Percentiles rank a stretch among this genome's conserved stretches.
Conservation (phyloP, 2,113 vertebrate genomes). For the Benitochromis conjunctus region DNA sequence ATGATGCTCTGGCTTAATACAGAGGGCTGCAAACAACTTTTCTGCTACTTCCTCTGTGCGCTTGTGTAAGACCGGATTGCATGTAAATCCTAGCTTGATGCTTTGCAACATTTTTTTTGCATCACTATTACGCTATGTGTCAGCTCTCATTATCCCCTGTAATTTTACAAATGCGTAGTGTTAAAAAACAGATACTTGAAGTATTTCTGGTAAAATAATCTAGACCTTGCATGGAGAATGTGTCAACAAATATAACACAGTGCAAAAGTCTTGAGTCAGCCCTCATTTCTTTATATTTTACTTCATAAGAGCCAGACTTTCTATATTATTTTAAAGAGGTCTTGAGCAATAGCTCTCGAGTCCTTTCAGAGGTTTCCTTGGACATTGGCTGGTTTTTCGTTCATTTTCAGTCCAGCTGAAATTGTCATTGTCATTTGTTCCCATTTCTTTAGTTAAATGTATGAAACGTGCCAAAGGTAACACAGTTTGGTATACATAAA, state of each 20-base stretch:
- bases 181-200: neutral
- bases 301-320: neutral
- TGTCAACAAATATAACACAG: neutral
- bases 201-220: neutral
- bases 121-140: neutral
- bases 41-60: slow-evolving; percentile 4
- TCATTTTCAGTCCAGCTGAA: neutral
- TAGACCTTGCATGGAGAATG: neutral
- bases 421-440: neutral
- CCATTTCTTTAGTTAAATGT: neutral
- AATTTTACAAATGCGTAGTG: neutral
- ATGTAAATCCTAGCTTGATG: neutral
- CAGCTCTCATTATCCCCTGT: neutral
- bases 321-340: neutral
- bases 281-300: neutral
- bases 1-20: slow-evolving; percentile 20
- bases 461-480: neutral
- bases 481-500: neutral
- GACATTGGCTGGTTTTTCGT: too few relatives aligned
- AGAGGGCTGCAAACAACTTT: neutral
- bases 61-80: neutral
- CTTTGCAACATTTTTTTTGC: neutral
- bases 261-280: neutral
- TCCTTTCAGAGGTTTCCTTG: too few relatives aligned
- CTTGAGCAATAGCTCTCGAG: too few relatives aligned